Evolutionary conservation across 2,797 vertebrate species (phyloP).

Genomic region (Myotis myotis): DNA sequence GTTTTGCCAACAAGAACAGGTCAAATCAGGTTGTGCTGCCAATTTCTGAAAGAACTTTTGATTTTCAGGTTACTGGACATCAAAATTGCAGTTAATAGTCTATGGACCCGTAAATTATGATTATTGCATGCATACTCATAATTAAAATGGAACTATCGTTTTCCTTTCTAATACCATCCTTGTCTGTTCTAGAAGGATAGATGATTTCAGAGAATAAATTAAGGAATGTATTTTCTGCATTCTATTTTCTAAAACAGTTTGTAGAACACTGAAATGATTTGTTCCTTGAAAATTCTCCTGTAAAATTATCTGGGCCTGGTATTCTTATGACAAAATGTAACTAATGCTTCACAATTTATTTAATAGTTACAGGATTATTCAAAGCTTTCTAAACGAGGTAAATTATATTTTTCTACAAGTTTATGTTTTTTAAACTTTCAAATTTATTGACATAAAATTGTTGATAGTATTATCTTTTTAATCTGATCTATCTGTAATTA

Average conservation of each 20-base stretch:
- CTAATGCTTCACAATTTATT: not conserved
- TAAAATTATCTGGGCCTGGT: not conserved
- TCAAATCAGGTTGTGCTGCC: not conserved
- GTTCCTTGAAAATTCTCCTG: not conserved
- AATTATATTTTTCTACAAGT: not conserved
- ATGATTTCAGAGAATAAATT: not conserved
- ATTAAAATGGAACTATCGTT: not conserved
- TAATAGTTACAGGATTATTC: slow-evolving; percentile 2
- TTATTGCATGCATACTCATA: not conserved
- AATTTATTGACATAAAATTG: not conserved
- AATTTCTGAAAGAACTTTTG: not conserved
- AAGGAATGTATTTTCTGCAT: not conserved
- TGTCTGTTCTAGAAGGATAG: not conserved
- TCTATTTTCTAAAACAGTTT: slow-evolving; percentile 16
- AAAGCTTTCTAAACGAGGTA: slow-evolving; percentile 10
- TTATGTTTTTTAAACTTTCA: slow-evolving; percentile 39
- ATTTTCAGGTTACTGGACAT: not conserved
- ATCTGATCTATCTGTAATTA: slow-evolving; percentile 18
- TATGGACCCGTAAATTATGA: not conserved
- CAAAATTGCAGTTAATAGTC: not conserved
- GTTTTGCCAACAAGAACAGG: not conserved
- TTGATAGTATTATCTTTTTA: not conserved
- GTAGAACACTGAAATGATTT: not conserved
- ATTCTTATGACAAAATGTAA: slow-evolving; percentile 9
- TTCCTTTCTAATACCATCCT: slow-evolving; percentile 34